Evolutionary conservation across 2,113 vertebrate genomes (phyloP).

Genomic region (Pantherophis guttatus): DNA sequence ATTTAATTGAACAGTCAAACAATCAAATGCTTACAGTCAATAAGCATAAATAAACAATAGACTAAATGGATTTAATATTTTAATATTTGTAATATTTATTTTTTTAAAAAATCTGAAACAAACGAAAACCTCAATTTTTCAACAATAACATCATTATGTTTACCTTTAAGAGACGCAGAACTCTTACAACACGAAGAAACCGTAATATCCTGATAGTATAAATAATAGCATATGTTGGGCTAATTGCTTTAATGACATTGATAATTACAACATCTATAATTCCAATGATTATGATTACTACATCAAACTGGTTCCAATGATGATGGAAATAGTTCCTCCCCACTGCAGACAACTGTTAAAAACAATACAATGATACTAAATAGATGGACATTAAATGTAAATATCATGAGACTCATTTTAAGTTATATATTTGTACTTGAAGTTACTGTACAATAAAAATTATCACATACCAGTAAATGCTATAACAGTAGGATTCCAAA

Average conservation of each 20-base stretch:
- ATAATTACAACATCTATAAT: slow-evolving; percentile 37
- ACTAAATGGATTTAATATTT: neutral
- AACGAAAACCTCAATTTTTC: neutral
- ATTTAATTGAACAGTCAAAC: neutral
- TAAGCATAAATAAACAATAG: neutral
- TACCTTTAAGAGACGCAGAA: slow-evolving; percentile 52
- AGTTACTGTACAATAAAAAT: neutral
- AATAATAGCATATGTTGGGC: slow-evolving; percentile 4
- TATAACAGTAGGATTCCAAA: neutral
- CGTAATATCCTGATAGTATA: slow-evolving; percentile 29
- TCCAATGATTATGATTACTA: slow-evolving; percentile 39
- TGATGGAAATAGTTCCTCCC: slow-evolving; percentile 39
- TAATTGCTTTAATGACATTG: neutral
- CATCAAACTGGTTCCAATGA: slow-evolving; percentile 53
- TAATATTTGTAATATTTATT: neutral
- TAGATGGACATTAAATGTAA: neutral
- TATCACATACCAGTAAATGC: neutral
- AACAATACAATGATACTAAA: neutral
- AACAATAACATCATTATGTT: neutral
- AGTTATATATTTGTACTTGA: neutral
- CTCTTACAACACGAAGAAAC: slow-evolving; percentile 35
- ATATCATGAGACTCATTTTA: neutral
- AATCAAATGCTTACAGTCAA: neutral
- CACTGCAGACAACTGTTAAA: slow-evolving; percentile 40
- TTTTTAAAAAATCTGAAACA: neutral